Evolutionary conservation across 92 coral and sea anemone species (phyloP).

Genomic region (Siderastrea siderea): DNA sequence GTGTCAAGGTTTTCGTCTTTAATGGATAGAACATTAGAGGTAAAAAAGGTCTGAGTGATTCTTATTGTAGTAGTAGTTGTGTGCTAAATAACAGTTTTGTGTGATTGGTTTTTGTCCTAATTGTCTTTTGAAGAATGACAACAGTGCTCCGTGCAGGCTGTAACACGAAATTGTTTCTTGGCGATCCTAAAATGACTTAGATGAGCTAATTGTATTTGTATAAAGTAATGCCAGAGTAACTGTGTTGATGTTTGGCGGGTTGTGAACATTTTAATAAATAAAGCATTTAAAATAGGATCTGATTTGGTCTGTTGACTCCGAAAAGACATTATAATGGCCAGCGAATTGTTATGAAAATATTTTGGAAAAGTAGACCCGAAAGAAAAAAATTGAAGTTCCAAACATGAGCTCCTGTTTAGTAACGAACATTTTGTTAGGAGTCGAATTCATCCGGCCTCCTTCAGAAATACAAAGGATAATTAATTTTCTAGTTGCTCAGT

Average conservation of each 20-base stretch:
- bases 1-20: background rate
- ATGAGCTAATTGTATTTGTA: background rate
- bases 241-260: slow-evolving; percentile 10
- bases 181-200: background rate
- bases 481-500: no score
- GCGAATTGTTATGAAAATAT: background rate
- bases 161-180: background rate
- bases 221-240: background rate
- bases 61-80: no score
- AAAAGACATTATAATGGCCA: background rate
- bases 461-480: no score
- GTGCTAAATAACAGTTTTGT: background rate
- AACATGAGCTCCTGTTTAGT: no score
- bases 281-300: background rate
- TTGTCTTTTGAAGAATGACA: background rate
- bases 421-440: no score
- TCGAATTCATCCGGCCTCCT: no score
- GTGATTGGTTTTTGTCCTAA: background rate
- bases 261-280: background rate
- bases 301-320: slow-evolving; percentile 28
- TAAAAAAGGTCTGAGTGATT: slow-evolving; percentile 2
- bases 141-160: background rate
- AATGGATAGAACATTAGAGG: background rate
- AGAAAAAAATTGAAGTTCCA: background rate
- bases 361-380: background rate